phyloP scores from a whole-genome alignment of 92 coral and sea anemone species.

The Umimayanthus chanpuru region DNA sequence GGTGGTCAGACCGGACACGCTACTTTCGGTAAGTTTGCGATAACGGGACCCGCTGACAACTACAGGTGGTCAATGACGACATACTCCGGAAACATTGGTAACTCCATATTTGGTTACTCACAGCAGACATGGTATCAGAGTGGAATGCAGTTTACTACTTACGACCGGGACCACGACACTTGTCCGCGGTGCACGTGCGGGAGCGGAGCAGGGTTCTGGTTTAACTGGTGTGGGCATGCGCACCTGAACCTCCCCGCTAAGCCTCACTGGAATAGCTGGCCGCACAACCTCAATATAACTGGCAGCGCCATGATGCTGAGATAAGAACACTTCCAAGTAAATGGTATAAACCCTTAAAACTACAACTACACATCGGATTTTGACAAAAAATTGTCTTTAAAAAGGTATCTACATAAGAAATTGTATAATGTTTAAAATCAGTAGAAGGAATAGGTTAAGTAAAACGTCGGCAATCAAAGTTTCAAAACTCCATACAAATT shows the following conservation, averaged over 20 bases:
- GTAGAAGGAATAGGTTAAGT: too few relatives aligned
- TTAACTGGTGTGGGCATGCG: background rate
- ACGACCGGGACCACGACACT: background rate
- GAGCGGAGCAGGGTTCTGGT: background rate
- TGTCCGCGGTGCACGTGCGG: background rate
- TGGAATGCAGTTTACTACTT: background rate
- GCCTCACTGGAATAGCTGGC: constrained; percentile 16
- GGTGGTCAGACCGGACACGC: background rate
- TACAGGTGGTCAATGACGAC: constrained; percentile 20
- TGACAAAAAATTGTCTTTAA: too few relatives aligned
- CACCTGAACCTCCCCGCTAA: background rate
- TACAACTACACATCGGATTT: too few relatives aligned
- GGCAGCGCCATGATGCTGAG: background rate
- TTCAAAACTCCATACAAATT: too few relatives aligned
- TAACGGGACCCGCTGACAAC: background rate
- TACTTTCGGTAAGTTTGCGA: background rate
- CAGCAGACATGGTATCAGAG: background rate
- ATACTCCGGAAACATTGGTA: constrained; percentile 10
- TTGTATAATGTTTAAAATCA: too few relatives aligned
- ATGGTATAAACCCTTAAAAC: too few relatives aligned
- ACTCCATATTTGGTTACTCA: constrained; percentile 13
- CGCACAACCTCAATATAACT: background rate
- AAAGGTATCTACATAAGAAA: too few relatives aligned
- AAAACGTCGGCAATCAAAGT: too few relatives aligned
- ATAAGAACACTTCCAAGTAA: background rate